phyloP scores from a whole-genome alignment of 2,888 invertebrate species.

The Eledone cirrhosa region DNA sequence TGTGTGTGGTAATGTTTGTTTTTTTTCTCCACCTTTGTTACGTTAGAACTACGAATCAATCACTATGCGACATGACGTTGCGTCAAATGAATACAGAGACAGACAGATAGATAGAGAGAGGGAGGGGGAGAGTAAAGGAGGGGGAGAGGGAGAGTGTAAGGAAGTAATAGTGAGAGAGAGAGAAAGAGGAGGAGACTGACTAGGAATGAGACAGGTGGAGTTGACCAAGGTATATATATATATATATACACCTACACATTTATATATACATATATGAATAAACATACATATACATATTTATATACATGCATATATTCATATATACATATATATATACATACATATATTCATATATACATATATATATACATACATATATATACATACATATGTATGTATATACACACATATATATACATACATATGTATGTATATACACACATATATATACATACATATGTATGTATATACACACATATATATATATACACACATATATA shows the following conservation, averaged over 20 bases:
- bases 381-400: not conserved
- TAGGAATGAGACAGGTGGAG: not conserved
- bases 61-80: no score
- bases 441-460: no score
- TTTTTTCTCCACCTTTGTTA: no score
- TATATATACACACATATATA: no score
- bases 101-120: no score
- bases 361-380: slow-evolving; percentile 6
- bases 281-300: not conserved
- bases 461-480: no score
- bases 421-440: no score
- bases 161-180: not conserved
- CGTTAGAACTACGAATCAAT: no score
- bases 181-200: not conserved
- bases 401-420: no score
- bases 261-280: not conserved
- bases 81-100: no score
- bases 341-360: not conserved
- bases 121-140: not conserved
- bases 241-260: not conserved
- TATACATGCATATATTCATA: slow-evolving; percentile 1
- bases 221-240: not conserved
- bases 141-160: not conserved
- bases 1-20: no score
- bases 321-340: slow-evolving; percentile 1